Percentiles rank a stretch among this genome's conserved stretches.
Evolutionary conservation across 2,113 vertebrate species (phyloP).

Genomic region (Antigone vipio): DNA sequence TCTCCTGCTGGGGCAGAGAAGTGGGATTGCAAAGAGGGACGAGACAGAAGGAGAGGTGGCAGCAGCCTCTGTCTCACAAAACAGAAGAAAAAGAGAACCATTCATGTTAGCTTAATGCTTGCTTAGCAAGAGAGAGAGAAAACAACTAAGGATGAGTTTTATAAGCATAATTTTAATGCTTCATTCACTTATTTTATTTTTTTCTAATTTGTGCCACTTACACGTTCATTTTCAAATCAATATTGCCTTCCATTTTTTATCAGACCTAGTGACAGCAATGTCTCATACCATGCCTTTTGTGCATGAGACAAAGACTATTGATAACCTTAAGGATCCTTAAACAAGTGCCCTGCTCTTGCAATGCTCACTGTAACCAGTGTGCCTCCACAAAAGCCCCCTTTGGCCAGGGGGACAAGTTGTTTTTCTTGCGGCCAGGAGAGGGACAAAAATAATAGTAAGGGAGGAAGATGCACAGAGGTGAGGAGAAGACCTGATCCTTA

Average conservation of each 20-base stretch:
- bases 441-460: neutral
- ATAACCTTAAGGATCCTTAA: neutral
- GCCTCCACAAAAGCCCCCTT: neutral
- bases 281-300: neutral
- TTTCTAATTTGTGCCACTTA: neutral
- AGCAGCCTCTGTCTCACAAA: neutral
- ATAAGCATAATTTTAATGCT: neutral
- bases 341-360: neutral
- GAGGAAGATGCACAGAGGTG: neutral
- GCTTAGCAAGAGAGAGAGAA: neutral
- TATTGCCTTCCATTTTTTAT: neutral
- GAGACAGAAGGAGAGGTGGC: neutral
- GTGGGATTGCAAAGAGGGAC: neutral
- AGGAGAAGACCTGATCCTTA: neutral
- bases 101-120: neutral
- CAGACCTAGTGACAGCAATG: neutral
- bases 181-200: neutral
- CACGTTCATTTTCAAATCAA: neutral
- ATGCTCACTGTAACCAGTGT: neutral
- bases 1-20: neutral
- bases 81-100: neutral
- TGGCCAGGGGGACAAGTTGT: neutral
- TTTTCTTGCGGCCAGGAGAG: neutral
- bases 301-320: neutral
- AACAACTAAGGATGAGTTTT: neutral